These are phyloP conservation scores for Perithous albicinctus DNA, from an alignment of 2,888 invertebrate species.

Conservation along the genomic window DNA sequence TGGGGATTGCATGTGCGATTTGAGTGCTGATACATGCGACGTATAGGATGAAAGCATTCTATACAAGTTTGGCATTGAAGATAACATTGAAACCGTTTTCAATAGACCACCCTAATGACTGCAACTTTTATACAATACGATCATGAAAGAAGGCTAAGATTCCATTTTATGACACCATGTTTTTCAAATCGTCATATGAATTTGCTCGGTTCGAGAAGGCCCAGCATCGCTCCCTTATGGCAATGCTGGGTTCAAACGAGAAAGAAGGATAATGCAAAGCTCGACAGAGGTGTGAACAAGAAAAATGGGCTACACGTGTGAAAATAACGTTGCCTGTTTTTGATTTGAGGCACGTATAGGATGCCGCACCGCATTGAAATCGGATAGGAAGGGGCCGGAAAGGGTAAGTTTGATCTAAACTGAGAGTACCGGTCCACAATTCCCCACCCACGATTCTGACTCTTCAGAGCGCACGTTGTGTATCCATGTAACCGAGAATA, in stretches of 20 bases:
- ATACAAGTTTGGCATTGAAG: neutral
- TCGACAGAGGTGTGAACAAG: conserved; percentile 58
- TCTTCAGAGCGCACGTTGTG: neutral
- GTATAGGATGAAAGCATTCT: neutral
- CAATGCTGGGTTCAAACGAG: conserved; percentile 4
- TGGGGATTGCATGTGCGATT: too few species aligned
- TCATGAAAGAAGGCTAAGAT: neutral
- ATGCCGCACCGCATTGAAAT: conserved; percentile 82
- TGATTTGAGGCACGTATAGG: conserved; percentile 83
- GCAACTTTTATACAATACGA: too few species aligned
- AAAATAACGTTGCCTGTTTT: conserved; percentile 80
- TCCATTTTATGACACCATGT: neutral
- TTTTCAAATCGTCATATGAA: neutral
- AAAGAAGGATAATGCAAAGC: conserved; percentile 23
- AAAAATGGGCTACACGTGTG: conserved; percentile 78
- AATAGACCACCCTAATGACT: too few species aligned
- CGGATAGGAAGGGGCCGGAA: conserved; percentile 78
- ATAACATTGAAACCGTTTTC: too few species aligned
- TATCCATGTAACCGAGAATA: conserved; percentile 5
- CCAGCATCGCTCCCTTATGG: too few species aligned
- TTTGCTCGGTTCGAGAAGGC: neutral
- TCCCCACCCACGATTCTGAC: neutral
- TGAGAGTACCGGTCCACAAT: neutral
- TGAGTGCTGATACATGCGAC: too few species aligned
- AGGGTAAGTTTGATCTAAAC: conserved; percentile 8